Percentiles rank a stretch among this genome's conserved stretches.
phyloP scores from a whole-genome alignment of 2,888 invertebrate species.

The Heliconius sara region DNA sequence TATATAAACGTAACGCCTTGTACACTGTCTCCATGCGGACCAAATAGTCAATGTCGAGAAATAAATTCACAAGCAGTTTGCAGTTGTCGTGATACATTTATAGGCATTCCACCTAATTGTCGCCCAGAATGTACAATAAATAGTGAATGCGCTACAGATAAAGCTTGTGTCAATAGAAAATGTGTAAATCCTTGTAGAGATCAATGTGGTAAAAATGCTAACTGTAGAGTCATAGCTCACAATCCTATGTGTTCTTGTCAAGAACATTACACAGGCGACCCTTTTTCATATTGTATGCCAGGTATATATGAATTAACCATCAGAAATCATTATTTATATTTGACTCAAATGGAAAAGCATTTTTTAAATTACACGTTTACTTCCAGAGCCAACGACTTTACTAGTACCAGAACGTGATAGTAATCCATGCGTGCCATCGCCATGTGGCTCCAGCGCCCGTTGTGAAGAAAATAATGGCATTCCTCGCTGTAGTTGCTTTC shows the following conservation, averaged over 20 bases:
- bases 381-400: constrained; percentile 65
- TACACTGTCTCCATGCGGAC: constrained; percentile 90
- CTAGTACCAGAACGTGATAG: constrained; percentile 57
- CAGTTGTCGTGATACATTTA: constrained; percentile 87
- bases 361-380: constrained; percentile 12
- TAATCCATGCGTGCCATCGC: constrained; percentile 88
- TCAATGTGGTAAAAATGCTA: constrained; percentile 90
- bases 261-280: constrained; percentile 89
- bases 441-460: constrained; percentile 91
- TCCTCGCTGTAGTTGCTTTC: constrained; percentile 88
- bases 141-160: constrained; percentile 89
- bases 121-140: constrained; percentile 92
- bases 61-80: constrained; percentile 88
- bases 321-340: background rate
- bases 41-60: constrained; percentile 89
- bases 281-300: constrained; percentile 86
- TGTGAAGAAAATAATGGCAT: constrained; percentile 87
- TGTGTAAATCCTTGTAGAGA: constrained; percentile 92
- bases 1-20: constrained; percentile 80
- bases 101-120: constrained; percentile 91
- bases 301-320: constrained; percentile 57
- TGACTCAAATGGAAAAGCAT: background rate
- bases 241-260: constrained; percentile 92
- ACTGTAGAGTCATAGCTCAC: constrained; percentile 92
- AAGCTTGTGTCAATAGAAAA: constrained; percentile 90